Evolutionary conservation across 2,797 vertebrate genomes (phyloP).

Genomic region (Tenualosa thibaudeaui): DNA sequence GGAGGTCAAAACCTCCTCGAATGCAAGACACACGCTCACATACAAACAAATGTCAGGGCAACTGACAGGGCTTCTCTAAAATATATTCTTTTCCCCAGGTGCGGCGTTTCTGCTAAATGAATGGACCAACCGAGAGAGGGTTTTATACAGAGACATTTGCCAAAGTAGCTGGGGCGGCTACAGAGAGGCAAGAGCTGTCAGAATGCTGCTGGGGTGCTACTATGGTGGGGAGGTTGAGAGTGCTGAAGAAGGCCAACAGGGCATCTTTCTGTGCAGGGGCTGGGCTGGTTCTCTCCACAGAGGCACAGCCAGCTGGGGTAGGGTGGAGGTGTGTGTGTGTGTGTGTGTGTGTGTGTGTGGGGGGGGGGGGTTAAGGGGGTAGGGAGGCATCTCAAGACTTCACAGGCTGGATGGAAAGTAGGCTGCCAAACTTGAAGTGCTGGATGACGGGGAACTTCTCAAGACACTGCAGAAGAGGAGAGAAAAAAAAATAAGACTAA

Average conservation of each 20-base stretch:
- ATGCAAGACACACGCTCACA: slow-evolving; percentile 46
- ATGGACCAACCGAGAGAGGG: not conserved
- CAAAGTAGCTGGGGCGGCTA: not conserved
- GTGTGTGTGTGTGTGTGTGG: too few species aligned
- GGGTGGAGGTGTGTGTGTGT: too few species aligned
- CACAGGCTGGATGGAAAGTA: slow-evolving; percentile 91
- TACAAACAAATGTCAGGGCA: slow-evolving; percentile 42
- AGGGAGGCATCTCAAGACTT: slow-evolving; percentile 74
- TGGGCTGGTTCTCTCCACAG: not conserved
- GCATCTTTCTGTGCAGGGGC: slow-evolving; percentile 7
- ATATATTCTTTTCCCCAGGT: slow-evolving; percentile 24
- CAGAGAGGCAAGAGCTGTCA: slow-evolving; percentile 30
- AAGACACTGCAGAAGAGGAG: slow-evolving; percentile 80
- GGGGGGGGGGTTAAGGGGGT: slow-evolving; percentile 24
- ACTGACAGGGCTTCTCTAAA: slow-evolving; percentile 23
- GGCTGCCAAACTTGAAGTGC: slow-evolving; percentile 97
- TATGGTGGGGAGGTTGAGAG: slow-evolving; percentile 1
- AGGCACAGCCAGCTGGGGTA: slow-evolving; percentile 18
- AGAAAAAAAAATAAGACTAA: slow-evolving; percentile 15
- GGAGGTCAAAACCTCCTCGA: slow-evolving; percentile 43
- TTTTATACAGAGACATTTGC: slow-evolving; percentile 15
- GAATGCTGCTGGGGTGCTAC: slow-evolving; percentile 46
- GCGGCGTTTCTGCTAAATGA: not conserved
- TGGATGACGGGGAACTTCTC: slow-evolving; percentile 99
- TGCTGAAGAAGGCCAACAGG: slow-evolving; percentile 4